A percentile compares a stretch with the other conserved stretches of the same genome.
These are phyloP conservation scores for Rhagologus leucostigma DNA, from an alignment of 2,113 vertebrate species.

Conservation along the genomic window DNA sequence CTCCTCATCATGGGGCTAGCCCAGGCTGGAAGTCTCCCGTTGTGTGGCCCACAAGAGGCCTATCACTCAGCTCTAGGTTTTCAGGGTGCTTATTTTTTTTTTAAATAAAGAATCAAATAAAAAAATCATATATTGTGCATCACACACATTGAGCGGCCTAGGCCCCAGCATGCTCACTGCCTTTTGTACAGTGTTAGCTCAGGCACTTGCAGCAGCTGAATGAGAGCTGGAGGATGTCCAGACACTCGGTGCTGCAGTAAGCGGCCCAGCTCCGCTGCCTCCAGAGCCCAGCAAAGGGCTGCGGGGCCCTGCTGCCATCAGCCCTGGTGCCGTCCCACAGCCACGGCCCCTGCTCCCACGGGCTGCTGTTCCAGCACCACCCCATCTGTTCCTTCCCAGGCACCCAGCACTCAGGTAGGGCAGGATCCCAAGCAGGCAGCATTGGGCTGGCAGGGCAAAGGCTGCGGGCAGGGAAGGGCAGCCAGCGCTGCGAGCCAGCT, in stretches of 20 bases:
- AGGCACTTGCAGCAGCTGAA: neutral
- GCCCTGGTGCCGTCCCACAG: neutral
- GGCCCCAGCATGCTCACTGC: neutral
- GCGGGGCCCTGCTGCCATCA: neutral
- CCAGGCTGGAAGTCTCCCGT: neutral
- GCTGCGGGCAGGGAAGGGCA: neutral
- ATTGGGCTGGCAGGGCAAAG: neutral
- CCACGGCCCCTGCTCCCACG: neutral
- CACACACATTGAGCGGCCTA: neutral
- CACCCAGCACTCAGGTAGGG: fast-evolving
- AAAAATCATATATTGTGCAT: neutral
- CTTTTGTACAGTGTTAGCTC: neutral
- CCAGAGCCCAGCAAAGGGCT: neutral
- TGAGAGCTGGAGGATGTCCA: neutral
- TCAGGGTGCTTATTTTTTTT: neutral
- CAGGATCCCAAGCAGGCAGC: neutral
- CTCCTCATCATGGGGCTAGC: neutral
- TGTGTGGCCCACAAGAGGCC: neutral
- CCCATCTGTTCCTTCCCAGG: neutral
- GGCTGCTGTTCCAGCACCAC: neutral
- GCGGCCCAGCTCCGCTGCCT: neutral
- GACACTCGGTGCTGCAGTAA: neutral
- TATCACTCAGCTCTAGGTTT: neutral
- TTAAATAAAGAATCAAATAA: neutral
- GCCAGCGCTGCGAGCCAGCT: neutral